Evolutionary conservation across 2,888 invertebrate species (phyloP), one percentile per base, ranked within the genome.

Genomic region (Melinopterus prodromus): DNA sequence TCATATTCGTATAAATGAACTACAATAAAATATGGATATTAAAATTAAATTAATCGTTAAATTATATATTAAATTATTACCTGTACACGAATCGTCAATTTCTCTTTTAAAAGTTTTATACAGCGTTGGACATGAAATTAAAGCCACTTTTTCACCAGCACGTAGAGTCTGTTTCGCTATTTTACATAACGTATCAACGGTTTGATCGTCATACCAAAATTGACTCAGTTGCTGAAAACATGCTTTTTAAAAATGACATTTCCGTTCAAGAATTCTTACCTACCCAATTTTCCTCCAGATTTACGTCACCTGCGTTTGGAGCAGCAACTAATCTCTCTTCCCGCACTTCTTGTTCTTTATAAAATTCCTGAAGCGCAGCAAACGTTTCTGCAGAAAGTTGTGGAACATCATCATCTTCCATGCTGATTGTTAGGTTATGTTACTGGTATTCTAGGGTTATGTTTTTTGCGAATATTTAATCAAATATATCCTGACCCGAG

Each of bases 121-220:
- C 0, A 98, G 89, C 0, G 97, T 96, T 5, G 98, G 98, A 84
- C 97, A 97, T 1, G 97, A 97, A 38, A 98, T 90, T 78, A 98
- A 92, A 0, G 96, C 98, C 79, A 98, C 94, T 83, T 91, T 93
- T 0, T 93, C 93, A 70, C 90, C 89, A 7, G 89, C 85, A 7
- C 90, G 90, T 15, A 93, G 89, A 5, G 90, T 88, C 81, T 90
- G 89, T 74, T 94, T 87, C 6, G 94, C 93, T 80, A 95, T 94
- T 84, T 92, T 91, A 0, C 94, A 94, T n/a, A 99, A 89, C 0
- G 88, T 88, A 37, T 92, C 90, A 71, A 96, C 94, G 0, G 99
- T 99, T 3, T 91, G 88, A 70, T 96, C 94, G 86, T 95, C 94
- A 87, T 99, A 99, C 99, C 99, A 99, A 90, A 99, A 99, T 90